Conservation (phyloP, 2,888 invertebrate species). For the Agrochola lychnidis region DNA sequence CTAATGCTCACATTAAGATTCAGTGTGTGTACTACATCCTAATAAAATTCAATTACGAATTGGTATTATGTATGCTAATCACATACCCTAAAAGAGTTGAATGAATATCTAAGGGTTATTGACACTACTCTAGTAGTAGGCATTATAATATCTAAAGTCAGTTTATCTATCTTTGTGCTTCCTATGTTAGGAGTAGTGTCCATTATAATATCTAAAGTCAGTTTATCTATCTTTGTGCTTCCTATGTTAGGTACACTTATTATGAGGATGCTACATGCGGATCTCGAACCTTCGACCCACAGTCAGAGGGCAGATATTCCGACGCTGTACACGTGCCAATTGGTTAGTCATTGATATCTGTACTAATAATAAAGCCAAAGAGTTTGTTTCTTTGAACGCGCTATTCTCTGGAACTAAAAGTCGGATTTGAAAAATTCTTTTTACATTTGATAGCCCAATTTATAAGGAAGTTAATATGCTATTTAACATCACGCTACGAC, state of each 20-base stretch:
- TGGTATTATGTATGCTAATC: conserved; percentile 5
- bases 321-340: not conserved
- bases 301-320: conserved; percentile 5
- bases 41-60: not conserved
- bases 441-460: no score
- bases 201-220: no score
- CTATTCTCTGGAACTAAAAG: no score
- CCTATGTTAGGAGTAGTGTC: not conserved
- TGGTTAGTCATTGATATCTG: conserved; percentile 3
- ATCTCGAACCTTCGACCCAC: not conserved
- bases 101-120: conserved; percentile 7
- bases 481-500: no score
- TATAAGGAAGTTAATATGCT: no score
- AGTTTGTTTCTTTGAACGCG: no score
- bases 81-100: conserved; percentile 13
- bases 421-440: no score
- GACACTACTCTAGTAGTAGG: conserved; percentile 7
- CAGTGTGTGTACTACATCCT: not conserved
- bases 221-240: not conserved
- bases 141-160: not conserved
- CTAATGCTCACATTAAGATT: conserved; percentile 1
- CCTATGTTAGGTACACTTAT: not conserved
- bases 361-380: no score
- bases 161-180: not conserved
- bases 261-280: not conserved